Base-by-base conservation (phyloP, 2,888 invertebrate species). In the Megamerina dolium region DNA sequence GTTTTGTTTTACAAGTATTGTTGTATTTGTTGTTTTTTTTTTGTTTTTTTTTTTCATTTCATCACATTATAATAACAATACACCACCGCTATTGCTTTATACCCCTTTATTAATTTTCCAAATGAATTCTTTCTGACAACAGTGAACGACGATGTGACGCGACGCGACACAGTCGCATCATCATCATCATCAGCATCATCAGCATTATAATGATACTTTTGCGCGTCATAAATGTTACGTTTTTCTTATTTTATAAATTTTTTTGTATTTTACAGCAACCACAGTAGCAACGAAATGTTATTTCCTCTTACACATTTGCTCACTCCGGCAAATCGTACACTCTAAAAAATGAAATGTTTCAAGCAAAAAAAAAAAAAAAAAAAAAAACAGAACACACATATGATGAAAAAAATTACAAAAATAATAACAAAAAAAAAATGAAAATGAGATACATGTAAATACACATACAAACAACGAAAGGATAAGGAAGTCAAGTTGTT, bases 211-310 rank as follows among this genome's bases (percentile, higher is more conserved):
- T n/a, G 26, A 33, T 39, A 14, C 46, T 55, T 58, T 64, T 57
- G 51, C 57, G 58, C 57, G n/a, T n/a, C 57, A 60, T 64, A 63
- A 63, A 61, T 63, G 62, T 59, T 61, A 52, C 54, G 53, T 50
- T 46, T 51, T 44, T n/a, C n/a, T n/a, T n/a, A n/a, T n/a, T n/a
- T n/a, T n/a, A n/a, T n/a, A n/a, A n/a, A n/a, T n/a, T n/a, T n/a
- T n/a, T n/a, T n/a, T n/a, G n/a, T n/a, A n/a, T n/a, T n/a, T n/a
- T n/a, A n/a, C n/a, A n/a, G n/a, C n/a, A n/a, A n/a, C n/a, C n/a
- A n/a, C n/a, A n/a, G n/a, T n/a, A n/a, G n/a, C n/a, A n/a, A 45
- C 46, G 49, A 50, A 48, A 49, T 42, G 35, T 33, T 45, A 43
- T 47, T 50, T 34, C 49, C 37, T 43, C 27, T n/a, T n/a, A n/a